Base-by-base conservation (phyloP, 2,113 vertebrate species). In the Plestiodon gilberti region DNA sequence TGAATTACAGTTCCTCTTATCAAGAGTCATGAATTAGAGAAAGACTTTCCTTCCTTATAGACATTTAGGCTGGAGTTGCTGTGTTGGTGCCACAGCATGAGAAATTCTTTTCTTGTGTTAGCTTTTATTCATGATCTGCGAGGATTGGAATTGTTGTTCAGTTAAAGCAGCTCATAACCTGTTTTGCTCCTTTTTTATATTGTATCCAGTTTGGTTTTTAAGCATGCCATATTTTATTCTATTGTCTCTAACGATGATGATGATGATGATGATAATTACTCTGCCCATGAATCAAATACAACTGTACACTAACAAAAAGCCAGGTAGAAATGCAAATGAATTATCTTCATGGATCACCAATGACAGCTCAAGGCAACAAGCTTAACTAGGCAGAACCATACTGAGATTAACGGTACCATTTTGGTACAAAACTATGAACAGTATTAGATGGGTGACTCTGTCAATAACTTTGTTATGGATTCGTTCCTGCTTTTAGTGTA, bases 1-100 rank as follows among this genome's bases (percentile, higher is more conserved):
- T 94, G 89, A 87, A 88, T 93, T 90, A 89, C 0, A 2, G 4
- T 3, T 71, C 18, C 75, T 73, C 40, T 6, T 62, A 40, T 35
- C 78, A 84, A 28, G 14, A 76, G 28, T 9, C 89, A 57, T 10
- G 52, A 84, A 83, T 69, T 79, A 87, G 35, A 71, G 40, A 20
- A 81, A 40, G 1, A 30, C 73, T 88, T 18, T 3, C 18, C 6
- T 30, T 71, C 70, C 20, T 57, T 82, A 25, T 38, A 82, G 69
- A 57, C 48, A 82, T 18, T 70, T 70, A 38, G 48, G 65, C 48
- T 76, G 18, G 61, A 84, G 40, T 69, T 69, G 67, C 67, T 70
- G 13, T 70, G 30, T 35, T 33, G 71, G 38, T 75, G 30, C n/a
- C 71, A 52, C n/a, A 76, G 71, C 59, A 65, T 64, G 11, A 64